A percentile compares a stretch with the other conserved stretches of the same genome.
phyloP scores from a whole-genome alignment of 2,888 invertebrate genomes.

The Euplagia quadripunctaria region DNA sequence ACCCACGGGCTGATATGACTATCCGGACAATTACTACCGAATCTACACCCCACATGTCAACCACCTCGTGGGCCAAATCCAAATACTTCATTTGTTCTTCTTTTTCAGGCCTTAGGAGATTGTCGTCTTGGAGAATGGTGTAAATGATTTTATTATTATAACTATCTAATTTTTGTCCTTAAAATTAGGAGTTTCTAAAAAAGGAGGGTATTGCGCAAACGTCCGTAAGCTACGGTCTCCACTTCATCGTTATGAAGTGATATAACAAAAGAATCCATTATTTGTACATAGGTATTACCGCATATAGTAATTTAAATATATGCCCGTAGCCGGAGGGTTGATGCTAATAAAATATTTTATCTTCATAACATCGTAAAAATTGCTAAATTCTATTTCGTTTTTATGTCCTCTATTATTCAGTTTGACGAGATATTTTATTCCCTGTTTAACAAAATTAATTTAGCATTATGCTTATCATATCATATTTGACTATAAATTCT shows the following conservation, averaged over 20 bases:
- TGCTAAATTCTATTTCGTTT: conserved; percentile 41
- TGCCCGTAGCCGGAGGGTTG: conserved; percentile 27
- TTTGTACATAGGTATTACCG: conserved; percentile 10
- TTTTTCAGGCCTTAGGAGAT: too few species aligned
- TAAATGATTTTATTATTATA: too few species aligned
- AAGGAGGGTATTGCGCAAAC: too few species aligned
- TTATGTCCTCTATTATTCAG: conserved; percentile 30
- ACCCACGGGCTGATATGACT: too few species aligned
- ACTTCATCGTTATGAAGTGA: neutral
- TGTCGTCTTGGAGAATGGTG: too few species aligned
- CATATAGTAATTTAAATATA: conserved; percentile 32
- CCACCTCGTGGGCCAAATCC: too few species aligned
- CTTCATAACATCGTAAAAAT: conserved; percentile 37
- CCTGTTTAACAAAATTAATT: conserved; percentile 15
- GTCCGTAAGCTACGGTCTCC: neutral
- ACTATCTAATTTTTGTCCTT: too few species aligned
- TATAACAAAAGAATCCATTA: conserved; percentile 25
- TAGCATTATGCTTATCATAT: neutral
- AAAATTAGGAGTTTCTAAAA: too few species aligned
- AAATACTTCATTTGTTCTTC: too few species aligned
- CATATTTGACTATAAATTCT: neutral
- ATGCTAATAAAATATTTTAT: conserved; percentile 43
- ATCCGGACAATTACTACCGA: too few species aligned
- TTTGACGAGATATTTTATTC: conserved; percentile 34
- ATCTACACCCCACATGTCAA: too few species aligned